Evolutionary conservation across 2,113 vertebrate genomes (phyloP).

Genomic region (Barbus barbus): DNA sequence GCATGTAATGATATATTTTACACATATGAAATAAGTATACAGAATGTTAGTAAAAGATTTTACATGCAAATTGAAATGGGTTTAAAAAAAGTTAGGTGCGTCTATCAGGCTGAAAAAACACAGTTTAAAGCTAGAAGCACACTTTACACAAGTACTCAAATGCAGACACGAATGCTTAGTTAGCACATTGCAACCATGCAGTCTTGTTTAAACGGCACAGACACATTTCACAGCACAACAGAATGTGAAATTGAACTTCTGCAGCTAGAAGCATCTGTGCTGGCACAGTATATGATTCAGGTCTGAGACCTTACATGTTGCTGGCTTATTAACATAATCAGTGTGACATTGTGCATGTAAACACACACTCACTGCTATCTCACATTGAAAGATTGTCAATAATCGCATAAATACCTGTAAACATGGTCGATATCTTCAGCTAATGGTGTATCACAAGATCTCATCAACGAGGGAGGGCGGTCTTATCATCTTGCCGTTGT

Average conservation of each 20-base stretch:
- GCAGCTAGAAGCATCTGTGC: neutral
- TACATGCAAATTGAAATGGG: neutral
- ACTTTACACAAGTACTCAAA: neutral
- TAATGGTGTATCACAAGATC: neutral
- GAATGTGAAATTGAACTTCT: constrained; percentile 1
- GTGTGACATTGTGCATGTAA: neutral
- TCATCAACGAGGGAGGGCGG: neutral
- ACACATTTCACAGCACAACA: neutral
- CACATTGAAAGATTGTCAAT: constrained; percentile 1
- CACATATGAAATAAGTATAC: neutral
- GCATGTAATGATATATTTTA: neutral
- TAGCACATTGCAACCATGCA: neutral
- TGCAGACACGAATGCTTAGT: neutral
- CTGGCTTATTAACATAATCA: constrained; percentile 11
- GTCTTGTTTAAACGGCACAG: neutral
- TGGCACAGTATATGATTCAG: neutral
- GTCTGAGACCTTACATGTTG: neutral
- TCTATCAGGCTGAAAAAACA: neutral
- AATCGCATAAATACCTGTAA: neutral
- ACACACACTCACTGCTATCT: neutral
- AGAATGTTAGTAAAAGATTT: neutral
- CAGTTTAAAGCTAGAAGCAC: too few relatives aligned
- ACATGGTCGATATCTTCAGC: constrained; percentile 1
- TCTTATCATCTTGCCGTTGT: neutral
- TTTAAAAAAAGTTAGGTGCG: neutral